Percentiles rank a stretch among this genome's conserved stretches.
Evolutionary conservation across 2,113 vertebrate species (phyloP).

Genomic region (Seriola rivoliana): DNA sequence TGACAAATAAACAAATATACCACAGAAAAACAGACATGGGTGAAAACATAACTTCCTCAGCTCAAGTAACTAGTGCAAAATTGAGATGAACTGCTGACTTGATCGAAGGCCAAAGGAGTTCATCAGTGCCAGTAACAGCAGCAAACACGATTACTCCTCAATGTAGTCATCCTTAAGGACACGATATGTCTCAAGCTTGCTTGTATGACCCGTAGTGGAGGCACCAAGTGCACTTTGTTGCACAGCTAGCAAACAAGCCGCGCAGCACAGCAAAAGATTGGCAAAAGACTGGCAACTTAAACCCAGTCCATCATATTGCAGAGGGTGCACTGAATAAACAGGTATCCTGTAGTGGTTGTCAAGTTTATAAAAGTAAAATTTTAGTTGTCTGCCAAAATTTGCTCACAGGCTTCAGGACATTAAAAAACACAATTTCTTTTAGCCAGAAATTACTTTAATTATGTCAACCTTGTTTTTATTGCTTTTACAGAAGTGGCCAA

Average conservation of each 20-base stretch:
- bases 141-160: not conserved
- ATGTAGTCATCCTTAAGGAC: not conserved
- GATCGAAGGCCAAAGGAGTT: not conserved
- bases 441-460: not conserved
- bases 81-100: not conserved
- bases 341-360: not conserved
- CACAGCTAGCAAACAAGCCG: not conserved
- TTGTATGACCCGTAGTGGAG: not conserved
- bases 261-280: not conserved
- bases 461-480: not conserved
- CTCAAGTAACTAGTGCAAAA: not conserved
- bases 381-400: not conserved
- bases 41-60: too few species aligned
- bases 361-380: not conserved
- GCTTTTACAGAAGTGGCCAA: not conserved
- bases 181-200: not conserved
- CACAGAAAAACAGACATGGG: too few species aligned
- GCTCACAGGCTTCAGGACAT: not conserved
- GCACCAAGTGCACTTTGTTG: not conserved
- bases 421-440: not conserved
- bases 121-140: not conserved
- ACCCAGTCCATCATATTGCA: not conserved
- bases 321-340: not conserved
- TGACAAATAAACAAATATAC: too few species aligned
- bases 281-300: not conserved